Evolutionary conservation across 1,140 invertebrate genomes (phyloP), one percentile per base, ranked within the genome.

Genomic region (Spodoptera frugiperda): DNA sequence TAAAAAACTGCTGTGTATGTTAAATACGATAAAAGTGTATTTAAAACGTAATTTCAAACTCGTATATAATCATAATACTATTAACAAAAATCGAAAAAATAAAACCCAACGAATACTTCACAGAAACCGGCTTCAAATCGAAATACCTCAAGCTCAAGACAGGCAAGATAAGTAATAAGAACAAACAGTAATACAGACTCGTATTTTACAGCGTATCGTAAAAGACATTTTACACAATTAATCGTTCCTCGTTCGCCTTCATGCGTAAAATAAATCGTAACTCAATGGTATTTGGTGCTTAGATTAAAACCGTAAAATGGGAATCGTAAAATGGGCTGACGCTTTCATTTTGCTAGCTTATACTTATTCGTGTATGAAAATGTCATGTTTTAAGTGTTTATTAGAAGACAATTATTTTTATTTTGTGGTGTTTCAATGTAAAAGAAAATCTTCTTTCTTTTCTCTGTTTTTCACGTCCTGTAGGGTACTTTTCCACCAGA

Each of bases 291-390:
- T 83, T 81, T 73, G 70, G 68, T 78, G 77, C 82, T 82, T 79
- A 85, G 83, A 88, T 86, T 88, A 86, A 87, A 86, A 88, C 84
- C 83, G 86, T 88, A 86, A 86, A 86, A 81, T 75, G 79, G 71
- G 67, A 59, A 82, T 54, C 67, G 67, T 70, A 54, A 70, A 54
- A 21, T 12, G 44, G 6, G 19, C n/a, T 61, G 57, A 39, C 59
- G 57, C 33, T 19, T 61, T 8, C 30, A 9, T 61, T 44, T 44
- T 44, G 10, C 1, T 6, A 9, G 33, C 33, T 39, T 39, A 39
- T 10, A 39, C 33, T 39, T 61, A 61, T 39, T 61, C 15, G 57
- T 11, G 33, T 39, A 39, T 61, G 53, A 55, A 11, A 21, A 55
- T 55, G 17, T 14, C 15, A 19, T 2, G 51, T 9, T 15, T 9